Percentiles rank a stretch among this genome's conserved stretches.
phyloP scores from a whole-genome alignment of 2,113 vertebrate genomes.

The Excalfactoria chinensis region DNA sequence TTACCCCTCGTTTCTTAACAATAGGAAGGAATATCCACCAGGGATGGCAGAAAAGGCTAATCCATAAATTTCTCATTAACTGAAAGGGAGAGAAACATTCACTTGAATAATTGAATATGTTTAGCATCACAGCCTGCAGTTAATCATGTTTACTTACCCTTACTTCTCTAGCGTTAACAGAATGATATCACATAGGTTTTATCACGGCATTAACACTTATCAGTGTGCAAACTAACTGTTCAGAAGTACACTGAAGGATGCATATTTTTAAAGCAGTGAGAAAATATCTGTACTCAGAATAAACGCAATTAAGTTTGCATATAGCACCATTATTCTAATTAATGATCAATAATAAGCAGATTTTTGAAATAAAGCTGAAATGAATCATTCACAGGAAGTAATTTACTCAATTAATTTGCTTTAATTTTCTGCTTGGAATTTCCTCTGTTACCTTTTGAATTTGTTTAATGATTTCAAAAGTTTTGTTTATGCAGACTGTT shows the following conservation, averaged over 20 bases:
- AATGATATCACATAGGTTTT: not conserved
- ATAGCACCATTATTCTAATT: not conserved
- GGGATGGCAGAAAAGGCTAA: constrained; percentile 54
- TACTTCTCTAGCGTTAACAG: constrained; percentile 44
- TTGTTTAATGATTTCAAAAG: not conserved
- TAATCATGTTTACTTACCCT: constrained; percentile 67
- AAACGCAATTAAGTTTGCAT: not conserved
- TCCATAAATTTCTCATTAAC: constrained; percentile 74
- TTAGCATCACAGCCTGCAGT: constrained; percentile 65
- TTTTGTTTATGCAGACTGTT: not conserved
- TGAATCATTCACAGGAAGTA: not conserved
- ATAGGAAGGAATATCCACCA: constrained; percentile 36
- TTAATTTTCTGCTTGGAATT: not conserved
- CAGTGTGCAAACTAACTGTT: not conserved
- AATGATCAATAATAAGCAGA: not conserved
- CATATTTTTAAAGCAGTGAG: not conserved
- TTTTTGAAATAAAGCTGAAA: not conserved
- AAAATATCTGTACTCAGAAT: not conserved
- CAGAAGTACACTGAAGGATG: not conserved
- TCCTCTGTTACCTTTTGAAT: not conserved
- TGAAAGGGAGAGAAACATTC: constrained; percentile 52
- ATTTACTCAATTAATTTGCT: not conserved
- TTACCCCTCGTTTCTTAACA: constrained; percentile 46
- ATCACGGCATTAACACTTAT: constrained; percentile 8
- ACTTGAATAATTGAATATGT: constrained; percentile 69